phyloP scores from a whole-genome alignment of 1,140 invertebrate genomes.

The Saccostrea echinata region DNA sequence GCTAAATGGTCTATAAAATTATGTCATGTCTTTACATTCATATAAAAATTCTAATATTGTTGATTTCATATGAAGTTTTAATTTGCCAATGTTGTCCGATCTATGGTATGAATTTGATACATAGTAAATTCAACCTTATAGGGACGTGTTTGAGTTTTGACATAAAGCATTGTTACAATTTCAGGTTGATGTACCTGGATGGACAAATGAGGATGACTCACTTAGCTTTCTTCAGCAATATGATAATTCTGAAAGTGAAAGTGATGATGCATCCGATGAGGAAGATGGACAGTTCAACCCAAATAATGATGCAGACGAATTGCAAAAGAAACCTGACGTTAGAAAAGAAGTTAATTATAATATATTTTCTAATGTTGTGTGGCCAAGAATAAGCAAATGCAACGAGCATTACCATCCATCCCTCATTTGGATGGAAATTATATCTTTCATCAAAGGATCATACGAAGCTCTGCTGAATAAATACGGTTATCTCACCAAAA shows the following conservation, averaged over 20 bases:
- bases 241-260: slow-evolving; percentile 33
- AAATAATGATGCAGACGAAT: neutral
- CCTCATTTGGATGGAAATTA: slow-evolving; percentile 73
- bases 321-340: slow-evolving; percentile 29
- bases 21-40: too few species aligned
- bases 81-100: too few species aligned
- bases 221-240: neutral
- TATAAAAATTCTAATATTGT: too few species aligned
- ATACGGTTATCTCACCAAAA: slow-evolving; percentile 61
- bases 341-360: slow-evolving; percentile 58
- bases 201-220: slow-evolving; percentile 8
- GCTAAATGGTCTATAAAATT: too few species aligned
- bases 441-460: slow-evolving; percentile 76
- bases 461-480: slow-evolving; percentile 63
- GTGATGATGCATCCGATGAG: neutral
- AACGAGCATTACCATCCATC: slow-evolving; percentile 62
- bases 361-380: slow-evolving; percentile 53
- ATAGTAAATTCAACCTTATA: too few species aligned
- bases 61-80: too few species aligned
- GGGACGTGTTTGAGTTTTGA: too few species aligned
- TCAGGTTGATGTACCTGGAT: neutral
- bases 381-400: slow-evolving; percentile 47
- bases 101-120: too few species aligned
- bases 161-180: neutral
- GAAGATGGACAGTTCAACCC: neutral